Conservation (phyloP, 2,888 invertebrate genomes). For the Myathropa florea region DNA sequence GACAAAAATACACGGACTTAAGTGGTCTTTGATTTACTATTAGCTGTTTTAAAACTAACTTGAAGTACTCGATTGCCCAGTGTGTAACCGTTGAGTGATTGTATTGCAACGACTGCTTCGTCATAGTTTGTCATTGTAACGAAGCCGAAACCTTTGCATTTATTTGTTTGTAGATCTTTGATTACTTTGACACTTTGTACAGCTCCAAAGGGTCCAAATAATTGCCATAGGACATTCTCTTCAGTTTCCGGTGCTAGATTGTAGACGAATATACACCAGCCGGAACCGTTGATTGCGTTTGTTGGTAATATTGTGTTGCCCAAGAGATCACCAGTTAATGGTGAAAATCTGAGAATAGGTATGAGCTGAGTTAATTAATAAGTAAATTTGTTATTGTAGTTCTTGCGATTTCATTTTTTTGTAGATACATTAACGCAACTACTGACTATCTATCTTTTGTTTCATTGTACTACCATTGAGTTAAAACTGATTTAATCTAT, state of each 20-base stretch:
- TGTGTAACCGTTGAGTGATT: slow-evolving; percentile 94
- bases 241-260: slow-evolving; percentile 96
- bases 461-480: neutral
- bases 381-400: slow-evolving; percentile 46
- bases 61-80: slow-evolving; percentile 94
- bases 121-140: slow-evolving; percentile 98
- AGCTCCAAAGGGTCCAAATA: slow-evolving; percentile 96
- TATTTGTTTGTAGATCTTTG: slow-evolving; percentile 94
- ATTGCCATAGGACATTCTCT: slow-evolving; percentile 95
- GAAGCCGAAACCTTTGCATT: slow-evolving; percentile 97
- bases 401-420: slow-evolving; percentile 18
- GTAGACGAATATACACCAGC: slow-evolving; percentile 91
- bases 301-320: slow-evolving; percentile 88
- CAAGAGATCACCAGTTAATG: slow-evolving; percentile 89
- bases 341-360: slow-evolving; percentile 86
- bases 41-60: slow-evolving; percentile 95
- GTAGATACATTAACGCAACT: neutral
- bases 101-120: slow-evolving; percentile 94
- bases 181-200: slow-evolving; percentile 96
- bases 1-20: slow-evolving; percentile 59
- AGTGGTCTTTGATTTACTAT: slow-evolving; percentile 84
- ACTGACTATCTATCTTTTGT: neutral
- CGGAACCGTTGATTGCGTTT: slow-evolving; percentile 90
- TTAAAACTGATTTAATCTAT: no score
- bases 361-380: slow-evolving; percentile 64